Evolutionary conservation across 2,113 vertebrate genomes (phyloP).

Genomic region (Microcebus jonahi): DNA sequence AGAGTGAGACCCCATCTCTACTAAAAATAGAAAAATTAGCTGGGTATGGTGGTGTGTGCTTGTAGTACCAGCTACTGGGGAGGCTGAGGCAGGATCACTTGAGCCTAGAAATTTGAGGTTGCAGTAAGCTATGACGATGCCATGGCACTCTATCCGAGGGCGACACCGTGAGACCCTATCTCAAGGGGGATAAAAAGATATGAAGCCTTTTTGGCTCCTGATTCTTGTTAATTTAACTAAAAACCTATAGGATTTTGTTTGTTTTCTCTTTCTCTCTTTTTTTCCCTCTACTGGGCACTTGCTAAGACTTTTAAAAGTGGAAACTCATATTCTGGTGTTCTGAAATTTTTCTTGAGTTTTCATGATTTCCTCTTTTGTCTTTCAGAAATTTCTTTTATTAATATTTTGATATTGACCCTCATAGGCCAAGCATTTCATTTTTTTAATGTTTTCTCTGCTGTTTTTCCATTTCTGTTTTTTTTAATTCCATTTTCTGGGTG

Average conservation of each 20-base stretch:
- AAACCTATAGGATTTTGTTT: background rate
- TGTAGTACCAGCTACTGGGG: too few species aligned
- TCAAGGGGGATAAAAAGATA: too few species aligned
- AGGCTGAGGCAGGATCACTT: too few species aligned
- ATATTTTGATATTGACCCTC: background rate
- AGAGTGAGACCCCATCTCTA: too few species aligned
- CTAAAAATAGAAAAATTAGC: too few species aligned
- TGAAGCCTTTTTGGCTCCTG: background rate
- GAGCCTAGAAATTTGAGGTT: too few species aligned
- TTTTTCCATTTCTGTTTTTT: background rate
- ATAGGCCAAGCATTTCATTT: background rate
- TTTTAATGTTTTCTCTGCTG: background rate
- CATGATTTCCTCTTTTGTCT: background rate
- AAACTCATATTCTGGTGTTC: background rate
- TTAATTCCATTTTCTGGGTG: background rate
- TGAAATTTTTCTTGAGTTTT: conserved; percentile 16
- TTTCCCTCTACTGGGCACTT: background rate
- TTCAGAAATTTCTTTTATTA: background rate
- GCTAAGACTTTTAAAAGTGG: background rate
- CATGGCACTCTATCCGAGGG: too few species aligned
- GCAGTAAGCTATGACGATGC: too few species aligned
- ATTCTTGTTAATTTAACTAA: conserved; percentile 29
- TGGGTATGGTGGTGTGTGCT: too few species aligned
- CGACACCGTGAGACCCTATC: too few species aligned
- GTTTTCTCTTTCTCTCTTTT: background rate